Conservation (phyloP, 2,888 invertebrate genomes). For the Icerya purchasi region DNA sequence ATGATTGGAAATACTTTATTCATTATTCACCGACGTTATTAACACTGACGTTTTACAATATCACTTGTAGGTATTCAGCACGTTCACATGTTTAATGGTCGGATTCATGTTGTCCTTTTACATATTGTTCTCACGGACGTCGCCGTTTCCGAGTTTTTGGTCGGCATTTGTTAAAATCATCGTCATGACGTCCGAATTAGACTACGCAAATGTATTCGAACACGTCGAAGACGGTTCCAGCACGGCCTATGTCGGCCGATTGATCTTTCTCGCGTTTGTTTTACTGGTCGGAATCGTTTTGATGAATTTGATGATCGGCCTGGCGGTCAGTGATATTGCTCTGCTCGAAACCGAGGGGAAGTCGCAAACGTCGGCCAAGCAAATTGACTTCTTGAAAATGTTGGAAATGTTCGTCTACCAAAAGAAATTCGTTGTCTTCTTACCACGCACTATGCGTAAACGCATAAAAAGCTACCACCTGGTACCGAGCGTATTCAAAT, state of each 20-base stretch:
- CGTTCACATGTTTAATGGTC: slow-evolving; percentile 29
- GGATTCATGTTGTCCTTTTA: slow-evolving; percentile 35
- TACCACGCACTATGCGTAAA: slow-evolving; percentile 24
- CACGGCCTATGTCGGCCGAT: slow-evolving; percentile 27
- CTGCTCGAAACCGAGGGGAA: slow-evolving; percentile 34
- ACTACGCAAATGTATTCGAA: slow-evolving; percentile 31
- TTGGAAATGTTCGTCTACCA: slow-evolving; percentile 32
- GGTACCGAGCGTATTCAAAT: slow-evolving; percentile 24
- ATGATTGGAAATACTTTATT: too few relatives aligned
- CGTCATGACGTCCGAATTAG: slow-evolving; percentile 38
- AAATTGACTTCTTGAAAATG: slow-evolving; percentile 32
- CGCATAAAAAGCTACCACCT: slow-evolving; percentile 27
- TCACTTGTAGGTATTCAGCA: slow-evolving; percentile 31
- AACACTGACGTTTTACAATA: too few relatives aligned
- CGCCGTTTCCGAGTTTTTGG: slow-evolving; percentile 32
- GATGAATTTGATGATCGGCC: slow-evolving; percentile 37
- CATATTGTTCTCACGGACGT: slow-evolving; percentile 32
- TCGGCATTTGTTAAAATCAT: slow-evolving; percentile 33
- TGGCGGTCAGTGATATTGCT: slow-evolving; percentile 36
- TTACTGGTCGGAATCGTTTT: slow-evolving; percentile 34
- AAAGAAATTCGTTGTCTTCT: slow-evolving; percentile 25
- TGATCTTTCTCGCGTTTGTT: slow-evolving; percentile 32
- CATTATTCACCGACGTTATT: too few relatives aligned
- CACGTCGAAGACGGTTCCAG: slow-evolving; percentile 24
- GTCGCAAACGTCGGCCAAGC: slow-evolving; percentile 32